Conservation (phyloP, 1,140 invertebrate genomes). For the Drosophila triauraria region DNA sequence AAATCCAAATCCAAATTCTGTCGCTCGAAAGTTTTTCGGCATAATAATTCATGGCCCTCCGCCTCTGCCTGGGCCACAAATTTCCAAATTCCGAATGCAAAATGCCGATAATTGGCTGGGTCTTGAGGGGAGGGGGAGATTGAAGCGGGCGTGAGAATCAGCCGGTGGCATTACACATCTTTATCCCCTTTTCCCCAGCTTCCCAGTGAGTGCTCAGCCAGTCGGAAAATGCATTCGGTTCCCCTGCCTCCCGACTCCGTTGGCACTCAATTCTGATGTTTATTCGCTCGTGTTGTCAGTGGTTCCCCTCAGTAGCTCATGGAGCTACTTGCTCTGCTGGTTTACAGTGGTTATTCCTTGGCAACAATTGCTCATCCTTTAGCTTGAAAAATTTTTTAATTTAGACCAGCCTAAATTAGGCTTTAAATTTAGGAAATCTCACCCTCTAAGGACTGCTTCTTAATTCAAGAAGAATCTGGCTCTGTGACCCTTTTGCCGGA, state of each 20-base stretch:
- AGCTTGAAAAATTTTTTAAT: not conserved
- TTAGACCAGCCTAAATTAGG: not conserved
- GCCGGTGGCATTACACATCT: conserved; percentile 21
- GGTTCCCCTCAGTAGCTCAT: conserved; percentile 8
- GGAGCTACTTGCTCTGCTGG: not conserved
- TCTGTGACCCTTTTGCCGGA: not conserved
- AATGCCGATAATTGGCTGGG: conserved; percentile 55
- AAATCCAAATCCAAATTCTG: conserved; percentile 33
- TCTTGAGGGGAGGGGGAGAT: not conserved
- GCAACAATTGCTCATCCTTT: not conserved
- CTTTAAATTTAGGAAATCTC: not conserved
- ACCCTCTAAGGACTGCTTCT: not conserved
- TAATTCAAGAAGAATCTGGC: not conserved
- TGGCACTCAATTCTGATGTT: conserved; percentile 44
- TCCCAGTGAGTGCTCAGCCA: conserved; percentile 20
- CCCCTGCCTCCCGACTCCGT: not conserved
- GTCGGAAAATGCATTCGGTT: conserved; percentile 47
- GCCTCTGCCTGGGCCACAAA: conserved; percentile 30
- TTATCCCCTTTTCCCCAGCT: not conserved
- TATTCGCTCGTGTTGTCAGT: conserved; percentile 39
- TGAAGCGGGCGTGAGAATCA: conserved; percentile 11
- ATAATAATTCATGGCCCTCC: conserved; percentile 69
- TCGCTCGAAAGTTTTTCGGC: conserved; percentile 59
- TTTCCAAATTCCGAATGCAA: conserved; percentile 27
- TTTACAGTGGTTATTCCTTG: not conserved